These are phyloP conservation scores for Leptopilina clavipes DNA, from an alignment of 1,140 invertebrate genomes.

Conservation along the genomic window DNA sequence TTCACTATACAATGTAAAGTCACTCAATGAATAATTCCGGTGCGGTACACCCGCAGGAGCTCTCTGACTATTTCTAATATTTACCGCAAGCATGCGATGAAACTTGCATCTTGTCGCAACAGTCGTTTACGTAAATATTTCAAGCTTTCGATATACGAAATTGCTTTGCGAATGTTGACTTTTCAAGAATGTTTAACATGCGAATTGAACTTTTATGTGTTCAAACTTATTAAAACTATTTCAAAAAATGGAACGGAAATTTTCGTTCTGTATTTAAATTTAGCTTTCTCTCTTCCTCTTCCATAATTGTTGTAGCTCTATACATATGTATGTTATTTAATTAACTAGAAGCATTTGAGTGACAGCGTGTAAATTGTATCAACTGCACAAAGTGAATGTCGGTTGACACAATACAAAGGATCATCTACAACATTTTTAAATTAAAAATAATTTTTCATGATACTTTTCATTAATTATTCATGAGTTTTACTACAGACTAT, in stretches of 20 bases:
- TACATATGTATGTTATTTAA: too few relatives aligned
- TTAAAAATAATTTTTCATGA: too few relatives aligned
- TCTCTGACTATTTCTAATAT: slow-evolving; percentile 39
- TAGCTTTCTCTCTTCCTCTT: background rate
- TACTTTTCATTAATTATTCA: too few relatives aligned
- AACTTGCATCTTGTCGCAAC: slow-evolving; percentile 14
- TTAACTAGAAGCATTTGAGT: too few relatives aligned
- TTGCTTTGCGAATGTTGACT: background rate
- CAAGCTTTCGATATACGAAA: background rate
- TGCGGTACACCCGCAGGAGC: slow-evolving; percentile 19
- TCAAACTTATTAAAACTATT: slow-evolving; percentile 16
- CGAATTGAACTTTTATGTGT: background rate
- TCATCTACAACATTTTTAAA: too few relatives aligned
- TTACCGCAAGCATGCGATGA: slow-evolving; percentile 22
- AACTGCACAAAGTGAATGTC: too few relatives aligned
- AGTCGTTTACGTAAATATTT: background rate
- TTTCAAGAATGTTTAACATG: slow-evolving; percentile 15
- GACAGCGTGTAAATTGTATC: too few relatives aligned
- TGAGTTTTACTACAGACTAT: too few relatives aligned
- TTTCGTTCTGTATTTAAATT: slow-evolving; percentile 38
- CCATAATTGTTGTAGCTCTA: too few relatives aligned
- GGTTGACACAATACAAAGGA: too few relatives aligned
- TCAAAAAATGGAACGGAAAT: background rate
- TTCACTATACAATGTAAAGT: background rate
- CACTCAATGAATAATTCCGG: slow-evolving; percentile 30